phyloP scores from a whole-genome alignment of 2,113 vertebrate genomes.

The Plectropomus leopardus region DNA sequence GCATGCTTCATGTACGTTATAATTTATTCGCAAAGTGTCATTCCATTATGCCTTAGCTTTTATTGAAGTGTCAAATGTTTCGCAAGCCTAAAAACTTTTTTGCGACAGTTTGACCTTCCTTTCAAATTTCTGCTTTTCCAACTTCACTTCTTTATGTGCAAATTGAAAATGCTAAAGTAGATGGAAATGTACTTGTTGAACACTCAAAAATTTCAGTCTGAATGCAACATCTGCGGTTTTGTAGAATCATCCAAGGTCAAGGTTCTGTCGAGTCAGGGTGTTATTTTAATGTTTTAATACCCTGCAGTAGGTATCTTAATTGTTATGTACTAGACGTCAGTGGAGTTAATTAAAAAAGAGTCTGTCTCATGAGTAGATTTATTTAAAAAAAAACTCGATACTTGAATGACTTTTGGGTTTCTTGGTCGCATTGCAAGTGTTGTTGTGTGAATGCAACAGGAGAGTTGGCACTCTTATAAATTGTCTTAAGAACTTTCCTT shows the following conservation, averaged over 20 bases:
- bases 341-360: neutral
- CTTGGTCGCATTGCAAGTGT: neutral
- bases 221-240: neutral
- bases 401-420: neutral
- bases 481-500: neutral
- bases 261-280: no score
- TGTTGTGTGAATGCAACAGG: neutral
- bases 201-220: neutral
- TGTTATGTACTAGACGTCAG: no score
- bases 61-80: no score
- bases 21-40: no score
- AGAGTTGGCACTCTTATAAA: neutral
- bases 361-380: neutral
- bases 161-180: neutral
- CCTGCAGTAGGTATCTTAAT: no score
- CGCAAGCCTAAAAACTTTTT: no score
- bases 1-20: no score
- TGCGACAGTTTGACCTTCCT: no score
- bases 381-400: neutral
- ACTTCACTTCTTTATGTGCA: neutral
- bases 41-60: no score
- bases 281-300: no score
- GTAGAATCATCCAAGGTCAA: neutral
- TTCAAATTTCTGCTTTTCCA: no score
- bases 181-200: neutral